A percentile compares a stretch with the other conserved stretches of the same genome.
Evolutionary conservation across 1,140 invertebrate genomes (phyloP).

Genomic region (Drosophila tristis): DNA sequence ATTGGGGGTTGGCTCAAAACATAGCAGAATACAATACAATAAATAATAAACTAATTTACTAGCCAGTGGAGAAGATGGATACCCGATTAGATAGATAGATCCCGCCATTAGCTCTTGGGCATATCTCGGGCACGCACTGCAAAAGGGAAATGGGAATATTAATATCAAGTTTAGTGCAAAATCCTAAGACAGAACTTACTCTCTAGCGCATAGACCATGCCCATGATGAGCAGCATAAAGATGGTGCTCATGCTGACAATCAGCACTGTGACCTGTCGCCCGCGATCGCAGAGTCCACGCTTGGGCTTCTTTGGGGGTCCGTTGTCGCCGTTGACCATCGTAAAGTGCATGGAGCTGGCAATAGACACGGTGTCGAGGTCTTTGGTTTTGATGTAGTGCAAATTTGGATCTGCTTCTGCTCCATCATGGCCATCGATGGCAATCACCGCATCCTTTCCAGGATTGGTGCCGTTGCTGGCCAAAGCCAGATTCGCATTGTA

Average conservation of each 20-base stretch:
- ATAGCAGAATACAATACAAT: slow-evolving; percentile 58
- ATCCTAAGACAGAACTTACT: slow-evolving; percentile 85
- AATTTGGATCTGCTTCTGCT: slow-evolving; percentile 61
- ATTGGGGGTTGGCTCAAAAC: slow-evolving; percentile 45
- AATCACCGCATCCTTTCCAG: slow-evolving; percentile 69
- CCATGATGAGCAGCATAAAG: slow-evolving; percentile 90
- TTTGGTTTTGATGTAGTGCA: slow-evolving; percentile 82
- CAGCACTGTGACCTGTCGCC: slow-evolving; percentile 91
- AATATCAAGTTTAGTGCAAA: not conserved
- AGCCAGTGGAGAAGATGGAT: slow-evolving; percentile 21
- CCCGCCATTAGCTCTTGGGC: slow-evolving; percentile 73
- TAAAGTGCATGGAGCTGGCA: slow-evolving; percentile 93
- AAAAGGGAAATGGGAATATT: slow-evolving; percentile 64
- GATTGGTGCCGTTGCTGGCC: slow-evolving; percentile 20
- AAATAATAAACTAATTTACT: slow-evolving; percentile 77
- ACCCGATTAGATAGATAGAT: not conserved
- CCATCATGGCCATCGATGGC: slow-evolving; percentile 60
- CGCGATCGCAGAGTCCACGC: slow-evolving; percentile 87
- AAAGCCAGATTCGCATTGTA: slow-evolving; percentile 74
- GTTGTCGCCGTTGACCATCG: slow-evolving; percentile 91
- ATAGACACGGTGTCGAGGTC: slow-evolving; percentile 89
- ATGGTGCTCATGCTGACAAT: slow-evolving; percentile 91
- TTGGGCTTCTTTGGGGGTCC: slow-evolving; percentile 85
- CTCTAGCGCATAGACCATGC: slow-evolving; percentile 89
- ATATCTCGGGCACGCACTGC: slow-evolving; percentile 87